Evolutionary conservation across 2,113 vertebrate species (phyloP).

Genomic region (Zonotrichia leucophrys): DNA sequence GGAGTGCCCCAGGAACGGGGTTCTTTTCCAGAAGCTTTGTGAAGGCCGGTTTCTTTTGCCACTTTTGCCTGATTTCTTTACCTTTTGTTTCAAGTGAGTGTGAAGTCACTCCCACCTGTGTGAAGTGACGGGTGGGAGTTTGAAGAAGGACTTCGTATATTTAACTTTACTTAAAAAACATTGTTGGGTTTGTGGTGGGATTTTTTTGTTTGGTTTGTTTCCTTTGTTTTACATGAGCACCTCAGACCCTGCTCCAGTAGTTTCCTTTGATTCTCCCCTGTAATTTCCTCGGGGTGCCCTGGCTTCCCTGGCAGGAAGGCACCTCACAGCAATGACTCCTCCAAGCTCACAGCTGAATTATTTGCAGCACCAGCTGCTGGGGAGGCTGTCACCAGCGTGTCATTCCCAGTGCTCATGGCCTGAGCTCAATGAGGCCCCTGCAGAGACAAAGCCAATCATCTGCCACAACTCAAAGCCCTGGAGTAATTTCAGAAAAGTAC

Average conservation of each 20-base stretch:
- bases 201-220: neutral
- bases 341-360: neutral
- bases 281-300: neutral
- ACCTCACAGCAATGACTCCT: neutral
- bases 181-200: neutral
- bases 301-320: fast-evolving
- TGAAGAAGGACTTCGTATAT: neutral
- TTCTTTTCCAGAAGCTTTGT: neutral
- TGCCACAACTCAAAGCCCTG: slow-evolving; percentile 15
- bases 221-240: neutral
- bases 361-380: slow-evolving; percentile 17
- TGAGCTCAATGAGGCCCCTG: slow-evolving; percentile 26
- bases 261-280: neutral
- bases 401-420: slow-evolving; percentile 24
- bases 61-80: neutral
- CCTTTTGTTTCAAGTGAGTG: neutral
- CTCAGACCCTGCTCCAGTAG: neutral
- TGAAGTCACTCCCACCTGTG: neutral
- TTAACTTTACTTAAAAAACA: neutral
- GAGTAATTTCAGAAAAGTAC: neutral
- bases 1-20: neutral
- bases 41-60: neutral
- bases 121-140: neutral
- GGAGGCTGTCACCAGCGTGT: slow-evolving; percentile 35
- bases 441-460: neutral